phyloP scores from a whole-genome alignment of 2,113 vertebrate species.

The Gobius niger region DNA sequence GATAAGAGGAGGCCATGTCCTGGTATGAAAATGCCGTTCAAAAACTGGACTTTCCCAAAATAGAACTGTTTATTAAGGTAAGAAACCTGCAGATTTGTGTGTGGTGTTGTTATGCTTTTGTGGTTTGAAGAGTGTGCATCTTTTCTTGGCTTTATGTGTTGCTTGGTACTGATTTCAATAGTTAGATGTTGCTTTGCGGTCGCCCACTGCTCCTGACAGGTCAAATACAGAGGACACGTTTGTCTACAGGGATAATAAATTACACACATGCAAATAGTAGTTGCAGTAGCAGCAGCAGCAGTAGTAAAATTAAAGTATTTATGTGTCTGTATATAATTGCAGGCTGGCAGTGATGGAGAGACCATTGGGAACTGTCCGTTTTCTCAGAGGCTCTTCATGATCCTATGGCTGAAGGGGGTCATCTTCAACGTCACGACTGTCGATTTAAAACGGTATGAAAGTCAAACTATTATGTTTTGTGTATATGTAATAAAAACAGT shows the following conservation, averaged over 20 bases:
- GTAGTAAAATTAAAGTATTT: background rate
- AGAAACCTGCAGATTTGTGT: constrained; percentile 3
- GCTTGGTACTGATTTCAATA: background rate
- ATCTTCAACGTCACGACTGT: constrained; percentile 96
- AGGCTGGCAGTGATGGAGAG: constrained; percentile 94
- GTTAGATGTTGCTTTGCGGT: no score
- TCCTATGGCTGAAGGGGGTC: constrained; percentile 95
- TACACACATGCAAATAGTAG: no score
- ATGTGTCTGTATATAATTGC: background rate
- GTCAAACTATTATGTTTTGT: background rate
- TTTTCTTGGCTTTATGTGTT: background rate
- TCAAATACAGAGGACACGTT: no score
- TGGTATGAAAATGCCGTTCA: constrained; percentile 59
- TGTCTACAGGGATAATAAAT: no score
- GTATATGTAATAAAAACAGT: no score
- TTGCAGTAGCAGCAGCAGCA: no score
- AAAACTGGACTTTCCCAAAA: constrained; percentile 56
- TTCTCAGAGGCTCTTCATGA: constrained; percentile 96
- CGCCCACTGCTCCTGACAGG: no score
- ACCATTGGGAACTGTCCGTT: constrained; percentile 95
- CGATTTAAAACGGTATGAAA: constrained; percentile 88
- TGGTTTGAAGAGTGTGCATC: background rate
- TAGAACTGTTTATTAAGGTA: constrained; percentile 77
- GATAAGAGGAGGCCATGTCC: constrained; percentile 50
- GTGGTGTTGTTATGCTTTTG: background rate